Conservation (phyloP, 2,113 vertebrate species). For the Channa maculata region DNA sequence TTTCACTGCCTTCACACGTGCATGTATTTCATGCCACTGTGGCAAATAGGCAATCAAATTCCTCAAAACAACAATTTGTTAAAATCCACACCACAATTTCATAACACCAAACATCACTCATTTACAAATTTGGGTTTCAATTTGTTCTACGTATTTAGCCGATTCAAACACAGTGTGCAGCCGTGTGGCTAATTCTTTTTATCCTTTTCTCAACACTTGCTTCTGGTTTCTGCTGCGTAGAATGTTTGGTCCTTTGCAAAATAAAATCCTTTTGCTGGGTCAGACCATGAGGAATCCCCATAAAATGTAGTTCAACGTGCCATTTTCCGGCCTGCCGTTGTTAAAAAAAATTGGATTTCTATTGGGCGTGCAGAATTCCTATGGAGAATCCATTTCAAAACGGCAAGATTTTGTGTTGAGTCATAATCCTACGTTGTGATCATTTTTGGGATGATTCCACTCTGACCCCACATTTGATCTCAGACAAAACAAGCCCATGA, state of each 20-base stretch:
- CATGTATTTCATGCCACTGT: not conserved
- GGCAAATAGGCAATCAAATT: not conserved
- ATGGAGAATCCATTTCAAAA: slow-evolving; percentile 23
- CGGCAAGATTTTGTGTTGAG: not conserved
- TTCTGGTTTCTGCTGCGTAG: slow-evolving; percentile 16
- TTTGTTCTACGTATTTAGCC: slow-evolving; percentile 43
- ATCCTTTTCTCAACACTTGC: slow-evolving; percentile 28
- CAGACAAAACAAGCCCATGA: not conserved
- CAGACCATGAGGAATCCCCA: slow-evolving; percentile 36
- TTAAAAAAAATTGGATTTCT: not conserved
- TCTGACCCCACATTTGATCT: not conserved
- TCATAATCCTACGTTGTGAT: slow-evolving; percentile 40
- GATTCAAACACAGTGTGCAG: slow-evolving; percentile 25
- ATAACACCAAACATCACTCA: not conserved
- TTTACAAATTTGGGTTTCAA: slow-evolving; percentile 31
- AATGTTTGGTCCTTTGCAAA: slow-evolving; percentile 19
- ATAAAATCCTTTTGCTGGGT: slow-evolving; percentile 38
- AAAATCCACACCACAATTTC: too few species aligned
- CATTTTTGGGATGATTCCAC: slow-evolving; percentile 28
- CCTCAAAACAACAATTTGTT: not conserved
- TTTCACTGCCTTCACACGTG: not conserved
- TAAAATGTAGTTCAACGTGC: slow-evolving; percentile 17
- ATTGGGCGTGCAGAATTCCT: not conserved
- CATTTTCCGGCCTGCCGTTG: slow-evolving; percentile 19
- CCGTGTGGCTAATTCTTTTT: not conserved